These are phyloP conservation scores for Ennomos fuscantarius DNA, from an alignment of 2,888 invertebrate species.

Conservation along the genomic window DNA sequence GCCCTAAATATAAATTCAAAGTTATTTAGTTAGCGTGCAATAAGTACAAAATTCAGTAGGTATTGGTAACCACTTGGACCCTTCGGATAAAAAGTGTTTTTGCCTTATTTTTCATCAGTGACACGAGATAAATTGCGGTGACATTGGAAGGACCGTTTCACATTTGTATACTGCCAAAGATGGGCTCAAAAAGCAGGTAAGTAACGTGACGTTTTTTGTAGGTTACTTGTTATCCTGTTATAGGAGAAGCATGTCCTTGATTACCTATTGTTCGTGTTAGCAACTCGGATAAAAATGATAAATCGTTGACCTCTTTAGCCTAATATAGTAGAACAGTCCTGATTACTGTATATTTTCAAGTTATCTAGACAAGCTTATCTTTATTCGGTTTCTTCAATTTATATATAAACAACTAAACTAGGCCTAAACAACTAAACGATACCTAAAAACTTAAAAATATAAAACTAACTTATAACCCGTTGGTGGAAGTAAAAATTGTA, in stretches of 20 bases:
- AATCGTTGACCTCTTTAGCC: background rate
- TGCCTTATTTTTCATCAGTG: slow-evolving; percentile 37
- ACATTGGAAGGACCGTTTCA: slow-evolving; percentile 29
- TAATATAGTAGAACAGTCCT: background rate
- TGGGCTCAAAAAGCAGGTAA: slow-evolving; percentile 11
- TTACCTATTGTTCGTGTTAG: slow-evolving; percentile 1
- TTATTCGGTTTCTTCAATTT: no score
- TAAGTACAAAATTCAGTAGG: slow-evolving; percentile 4
- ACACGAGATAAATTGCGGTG: slow-evolving; percentile 39
- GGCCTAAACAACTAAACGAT: no score
- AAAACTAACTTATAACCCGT: no score
- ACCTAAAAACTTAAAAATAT: no score
- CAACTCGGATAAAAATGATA: slow-evolving; percentile 7
- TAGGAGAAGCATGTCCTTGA: slow-evolving; percentile 13
- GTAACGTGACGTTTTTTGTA: slow-evolving; percentile 11
- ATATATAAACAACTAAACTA: no score
- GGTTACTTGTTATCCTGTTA: slow-evolving; percentile 22
- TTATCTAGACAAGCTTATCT: no score
- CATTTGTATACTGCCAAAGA: slow-evolving; percentile 40
- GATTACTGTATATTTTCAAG: no score
- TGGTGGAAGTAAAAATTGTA: no score
- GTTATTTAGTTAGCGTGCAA: slow-evolving; percentile 20
- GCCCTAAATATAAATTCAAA: background rate
- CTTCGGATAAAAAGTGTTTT: slow-evolving; percentile 39
- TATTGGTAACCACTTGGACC: slow-evolving; percentile 14